phyloP scores from a whole-genome alignment of 2,888 invertebrate genomes.

The Xestia ashworthii region DNA sequence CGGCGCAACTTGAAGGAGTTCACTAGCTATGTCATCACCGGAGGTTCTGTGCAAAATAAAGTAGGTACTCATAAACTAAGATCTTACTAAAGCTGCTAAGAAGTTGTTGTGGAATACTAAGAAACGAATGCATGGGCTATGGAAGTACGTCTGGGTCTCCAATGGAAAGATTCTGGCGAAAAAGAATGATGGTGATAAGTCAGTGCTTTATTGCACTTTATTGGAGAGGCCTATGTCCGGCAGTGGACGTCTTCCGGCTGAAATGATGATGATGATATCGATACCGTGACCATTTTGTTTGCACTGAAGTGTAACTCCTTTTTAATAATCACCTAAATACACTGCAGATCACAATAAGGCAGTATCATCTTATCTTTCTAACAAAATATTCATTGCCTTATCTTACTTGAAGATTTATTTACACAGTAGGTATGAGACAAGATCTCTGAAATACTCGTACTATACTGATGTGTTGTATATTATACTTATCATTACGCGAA shows the following conservation, averaged over 20 bases:
- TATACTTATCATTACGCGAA: background rate
- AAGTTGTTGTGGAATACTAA: background rate
- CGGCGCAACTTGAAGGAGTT: too few relatives aligned
- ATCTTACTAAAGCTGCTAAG: too few relatives aligned
- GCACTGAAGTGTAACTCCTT: constrained; percentile 32
- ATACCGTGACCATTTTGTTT: constrained; percentile 10
- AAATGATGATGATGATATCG: background rate
- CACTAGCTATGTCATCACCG: too few relatives aligned
- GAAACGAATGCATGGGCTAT: background rate
- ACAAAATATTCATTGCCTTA: constrained; percentile 41
- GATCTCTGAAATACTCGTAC: constrained; percentile 24
- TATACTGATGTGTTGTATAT: background rate
- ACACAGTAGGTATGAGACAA: background rate
- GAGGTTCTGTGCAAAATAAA: background rate
- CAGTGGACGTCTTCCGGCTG: too few relatives aligned
- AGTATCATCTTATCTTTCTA: constrained; percentile 50
- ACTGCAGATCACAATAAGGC: constrained; percentile 38
- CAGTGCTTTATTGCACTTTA: too few relatives aligned
- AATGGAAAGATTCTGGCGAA: background rate
- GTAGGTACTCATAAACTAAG: too few relatives aligned
- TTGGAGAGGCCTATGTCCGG: too few relatives aligned
- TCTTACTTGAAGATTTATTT: constrained; percentile 44
- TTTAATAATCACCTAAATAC: constrained; percentile 23
- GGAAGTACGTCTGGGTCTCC: background rate
- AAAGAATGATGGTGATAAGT: background rate